Evolutionary conservation across 2,113 vertebrate genomes (phyloP).

Genomic region (Mola mola): DNA sequence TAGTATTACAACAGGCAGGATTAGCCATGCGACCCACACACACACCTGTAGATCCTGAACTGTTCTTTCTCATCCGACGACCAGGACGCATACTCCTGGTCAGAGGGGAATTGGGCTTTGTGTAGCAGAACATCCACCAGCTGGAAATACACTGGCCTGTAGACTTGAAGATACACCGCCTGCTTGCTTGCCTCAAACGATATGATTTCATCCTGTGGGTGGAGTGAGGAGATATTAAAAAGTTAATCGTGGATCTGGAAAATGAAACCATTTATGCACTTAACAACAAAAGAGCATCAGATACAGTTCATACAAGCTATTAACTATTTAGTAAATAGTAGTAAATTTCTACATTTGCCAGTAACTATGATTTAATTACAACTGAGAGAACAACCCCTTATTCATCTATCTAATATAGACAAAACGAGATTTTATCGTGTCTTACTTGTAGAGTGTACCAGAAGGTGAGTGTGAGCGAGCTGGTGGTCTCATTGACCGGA

Average conservation of each 20-base stretch:
- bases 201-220: constrained; percentile 93
- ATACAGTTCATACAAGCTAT: background rate
- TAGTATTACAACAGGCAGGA: too few species aligned
- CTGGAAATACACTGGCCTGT: constrained; percentile 98
- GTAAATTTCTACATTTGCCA: too few species aligned
- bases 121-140: constrained; percentile 97
- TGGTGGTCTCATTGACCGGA: constrained; percentile 98
- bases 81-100: constrained; percentile 96
- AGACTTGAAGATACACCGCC: constrained; percentile 95
- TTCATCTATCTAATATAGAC: background rate
- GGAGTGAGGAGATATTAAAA: background rate
- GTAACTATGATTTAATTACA: too few species aligned
- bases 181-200: constrained; percentile 96
- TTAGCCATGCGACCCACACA: too few species aligned
- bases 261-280: background rate
- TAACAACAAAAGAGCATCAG: background rate
- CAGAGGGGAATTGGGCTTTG: constrained; percentile 96
- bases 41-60: constrained; percentile 97
- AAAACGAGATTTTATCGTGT: background rate
- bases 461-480: constrained; percentile 97
- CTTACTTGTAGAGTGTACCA: constrained; percentile 97
- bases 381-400: background rate
- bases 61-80: constrained; percentile 98
- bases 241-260: background rate
- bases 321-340: too few species aligned